A percentile compares a stretch with the other conserved stretches of the same genome.
phyloP scores from a whole-genome alignment of 2,113 vertebrate species.

The Phylloscopus trochiloides region DNA sequence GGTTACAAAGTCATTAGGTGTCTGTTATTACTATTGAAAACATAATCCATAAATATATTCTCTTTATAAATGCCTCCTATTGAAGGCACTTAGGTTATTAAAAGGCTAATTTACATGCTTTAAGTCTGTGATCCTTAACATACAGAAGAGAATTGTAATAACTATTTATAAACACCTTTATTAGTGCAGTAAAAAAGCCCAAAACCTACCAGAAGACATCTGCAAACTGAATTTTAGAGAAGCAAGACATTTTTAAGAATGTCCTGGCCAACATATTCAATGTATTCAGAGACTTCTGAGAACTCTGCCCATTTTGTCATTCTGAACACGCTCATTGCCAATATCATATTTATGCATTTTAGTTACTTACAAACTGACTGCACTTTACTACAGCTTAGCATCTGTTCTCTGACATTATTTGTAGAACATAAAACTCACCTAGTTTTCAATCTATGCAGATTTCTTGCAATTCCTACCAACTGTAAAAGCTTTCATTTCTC shows the following conservation, averaged over 20 bases:
- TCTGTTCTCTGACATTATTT: neutral
- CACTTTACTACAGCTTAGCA: neutral
- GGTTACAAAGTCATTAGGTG: neutral
- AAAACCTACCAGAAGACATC: neutral
- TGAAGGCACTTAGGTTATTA: neutral
- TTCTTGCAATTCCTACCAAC: neutral
- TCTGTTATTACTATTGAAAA: constrained; percentile 1
- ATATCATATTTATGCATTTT: neutral
- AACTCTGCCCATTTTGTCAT: neutral
- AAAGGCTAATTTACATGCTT: neutral
- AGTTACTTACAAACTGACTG: neutral
- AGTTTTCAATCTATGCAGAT: neutral
- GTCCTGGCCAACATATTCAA: neutral
- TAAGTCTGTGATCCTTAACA: neutral
- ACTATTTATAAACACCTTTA: neutral
- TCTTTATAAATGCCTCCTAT: neutral
- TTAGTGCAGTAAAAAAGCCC: neutral
- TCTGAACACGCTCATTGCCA: neutral
- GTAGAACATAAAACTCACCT: neutral
- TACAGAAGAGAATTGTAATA: neutral
- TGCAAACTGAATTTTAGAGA: neutral
- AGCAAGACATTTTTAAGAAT: neutral
- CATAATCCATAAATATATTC: neutral
- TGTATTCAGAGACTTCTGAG: neutral
- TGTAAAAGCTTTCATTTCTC: neutral